Evolutionary conservation across 2,797 vertebrate species (phyloP).

Genomic region (Oryzias dopingdopingensis): DNA sequence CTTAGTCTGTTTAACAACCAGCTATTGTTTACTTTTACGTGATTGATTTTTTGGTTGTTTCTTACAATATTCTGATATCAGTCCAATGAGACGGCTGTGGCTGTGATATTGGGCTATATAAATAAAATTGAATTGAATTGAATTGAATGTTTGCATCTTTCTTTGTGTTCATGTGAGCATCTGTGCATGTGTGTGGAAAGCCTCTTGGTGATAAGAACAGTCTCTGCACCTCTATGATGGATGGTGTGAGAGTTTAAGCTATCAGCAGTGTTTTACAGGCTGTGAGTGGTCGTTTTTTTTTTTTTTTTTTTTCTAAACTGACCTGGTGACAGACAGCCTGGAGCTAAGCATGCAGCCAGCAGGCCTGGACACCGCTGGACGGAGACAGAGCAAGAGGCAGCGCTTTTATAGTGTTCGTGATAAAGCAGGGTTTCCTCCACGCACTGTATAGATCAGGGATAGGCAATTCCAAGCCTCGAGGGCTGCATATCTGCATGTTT

Average conservation of each 20-base stretch:
- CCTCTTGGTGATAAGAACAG: conserved; percentile 47
- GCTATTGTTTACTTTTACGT: too few relatives aligned
- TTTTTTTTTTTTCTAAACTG: conserved; percentile 24
- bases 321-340: conserved; percentile 56
- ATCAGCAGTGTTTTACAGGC: conserved; percentile 65
- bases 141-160: conserved; percentile 3
- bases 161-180: conserved; percentile 13
- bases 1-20: too few relatives aligned
- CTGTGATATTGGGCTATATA: too few relatives aligned
- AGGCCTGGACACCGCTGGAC: conserved; percentile 36
- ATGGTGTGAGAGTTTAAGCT: conserved; percentile 64
- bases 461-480: too few relatives aligned
- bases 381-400: conserved; percentile 16
- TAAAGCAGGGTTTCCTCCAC: conserved; percentile 7
- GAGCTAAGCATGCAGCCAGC: conserved; percentile 55
- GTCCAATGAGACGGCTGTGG: too few relatives aligned
- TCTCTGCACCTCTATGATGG: conserved; percentile 63
- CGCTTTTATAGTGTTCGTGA: conserved; percentile 21
- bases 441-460: neutral
- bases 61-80: too few relatives aligned
- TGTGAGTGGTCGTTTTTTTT: conserved; percentile 43
- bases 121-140: too few relatives aligned
- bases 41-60: too few relatives aligned
- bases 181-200: neutral
- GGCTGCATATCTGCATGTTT: too few relatives aligned